These are phyloP conservation scores for Forbesichthys papilliferus DNA, from an alignment of 2,113 vertebrate species.

Conservation along the genomic window DNA sequence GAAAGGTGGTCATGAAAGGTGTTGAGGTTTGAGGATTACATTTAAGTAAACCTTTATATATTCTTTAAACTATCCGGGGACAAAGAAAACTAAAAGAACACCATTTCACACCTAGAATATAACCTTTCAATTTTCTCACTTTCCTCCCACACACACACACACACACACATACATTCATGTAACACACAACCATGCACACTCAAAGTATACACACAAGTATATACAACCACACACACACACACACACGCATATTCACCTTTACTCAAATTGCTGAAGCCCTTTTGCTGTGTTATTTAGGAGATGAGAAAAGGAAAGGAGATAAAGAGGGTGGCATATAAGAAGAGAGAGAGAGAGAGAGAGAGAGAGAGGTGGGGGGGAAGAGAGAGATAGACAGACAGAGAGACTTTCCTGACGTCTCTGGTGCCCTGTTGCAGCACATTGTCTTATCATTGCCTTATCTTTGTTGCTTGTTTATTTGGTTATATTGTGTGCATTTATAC, in stretches of 20 bases:
- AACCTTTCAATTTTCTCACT: conserved; percentile 77
- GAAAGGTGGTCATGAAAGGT: too few species aligned
- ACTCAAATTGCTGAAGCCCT: conserved; percentile 26
- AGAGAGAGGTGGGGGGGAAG: neutral
- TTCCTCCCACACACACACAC: conserved; percentile 64
- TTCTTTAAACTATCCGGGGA: conserved; percentile 18
- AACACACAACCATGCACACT: too few species aligned
- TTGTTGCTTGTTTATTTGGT: too few species aligned
- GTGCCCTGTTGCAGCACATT: too few species aligned
- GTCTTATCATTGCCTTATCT: too few species aligned
- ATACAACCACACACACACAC: conserved; percentile 26
- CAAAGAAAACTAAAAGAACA: conserved; percentile 37
- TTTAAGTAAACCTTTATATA: neutral
- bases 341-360: conserved; percentile 1
- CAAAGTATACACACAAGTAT: neutral
- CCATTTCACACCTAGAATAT: conserved; percentile 60
- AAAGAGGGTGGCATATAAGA: neutral
- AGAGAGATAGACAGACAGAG: neutral
- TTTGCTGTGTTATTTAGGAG: conserved; percentile 39
- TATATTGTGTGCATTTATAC: too few species aligned
- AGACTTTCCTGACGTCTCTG: neutral
- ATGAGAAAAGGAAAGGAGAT: neutral
- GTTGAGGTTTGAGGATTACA: too few species aligned
- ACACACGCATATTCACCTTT: conserved; percentile 9
- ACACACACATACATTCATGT: conserved; percentile 6